These are phyloP conservation scores for Drosophila phalerata DNA, from an alignment of 2,888 invertebrate species.

Conservation along the genomic window DNA sequence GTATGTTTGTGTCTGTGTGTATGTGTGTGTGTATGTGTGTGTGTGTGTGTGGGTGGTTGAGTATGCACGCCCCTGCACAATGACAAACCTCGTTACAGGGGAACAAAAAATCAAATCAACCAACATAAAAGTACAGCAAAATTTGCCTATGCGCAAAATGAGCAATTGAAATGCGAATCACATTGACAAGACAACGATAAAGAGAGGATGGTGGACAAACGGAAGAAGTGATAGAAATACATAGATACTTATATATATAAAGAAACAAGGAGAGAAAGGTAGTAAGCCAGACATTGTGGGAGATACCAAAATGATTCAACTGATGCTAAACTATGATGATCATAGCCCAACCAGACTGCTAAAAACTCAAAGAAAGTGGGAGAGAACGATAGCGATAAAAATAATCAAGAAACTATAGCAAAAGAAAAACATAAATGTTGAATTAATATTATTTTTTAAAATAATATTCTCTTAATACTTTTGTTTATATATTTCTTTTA, in stretches of 20 bases:
- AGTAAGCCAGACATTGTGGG: neutral
- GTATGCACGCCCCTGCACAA: conserved; percentile 59
- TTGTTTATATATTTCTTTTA: too few relatives aligned
- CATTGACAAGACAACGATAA: conserved; percentile 1
- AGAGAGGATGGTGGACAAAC: neutral
- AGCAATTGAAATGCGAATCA: conserved; percentile 32
- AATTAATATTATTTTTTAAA: too few relatives aligned
- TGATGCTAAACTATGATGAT: neutral
- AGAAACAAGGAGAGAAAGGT: neutral
- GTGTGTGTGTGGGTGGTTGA: conserved; percentile 47
- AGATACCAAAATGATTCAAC: neutral
- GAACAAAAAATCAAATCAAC: conserved; percentile 19
- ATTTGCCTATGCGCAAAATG: conserved; percentile 47
- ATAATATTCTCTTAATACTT: too few relatives aligned
- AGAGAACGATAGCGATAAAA: too few relatives aligned
- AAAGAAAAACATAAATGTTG: too few relatives aligned
- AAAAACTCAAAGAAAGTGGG: too few relatives aligned
- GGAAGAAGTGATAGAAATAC: too few relatives aligned
- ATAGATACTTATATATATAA: too few relatives aligned
- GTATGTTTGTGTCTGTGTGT: conserved; percentile 14
- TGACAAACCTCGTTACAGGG: conserved; percentile 51
- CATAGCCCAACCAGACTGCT: too few relatives aligned
- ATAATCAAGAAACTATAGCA: too few relatives aligned
- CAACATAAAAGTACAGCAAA: conserved; percentile 24
- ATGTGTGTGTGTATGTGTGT: conserved; percentile 17